phyloP scores from a whole-genome alignment of 2,113 vertebrate species.

The Catharus bicknelli region DNA sequence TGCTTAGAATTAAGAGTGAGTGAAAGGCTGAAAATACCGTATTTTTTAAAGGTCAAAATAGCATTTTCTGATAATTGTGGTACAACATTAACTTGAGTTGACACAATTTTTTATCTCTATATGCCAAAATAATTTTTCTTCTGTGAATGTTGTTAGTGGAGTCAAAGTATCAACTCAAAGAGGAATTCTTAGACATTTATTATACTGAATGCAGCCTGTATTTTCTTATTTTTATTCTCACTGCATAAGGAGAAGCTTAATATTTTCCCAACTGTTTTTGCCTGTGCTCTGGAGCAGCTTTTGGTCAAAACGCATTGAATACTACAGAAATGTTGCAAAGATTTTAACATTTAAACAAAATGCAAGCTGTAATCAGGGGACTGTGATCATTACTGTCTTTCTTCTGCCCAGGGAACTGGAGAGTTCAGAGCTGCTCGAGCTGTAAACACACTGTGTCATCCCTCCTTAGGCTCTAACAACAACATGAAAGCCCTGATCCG shows the following conservation, averaged over 20 bases:
- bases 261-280: background rate
- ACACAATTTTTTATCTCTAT: background rate
- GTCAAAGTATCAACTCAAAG: background rate
- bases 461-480: constrained; percentile 35
- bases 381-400: background rate
- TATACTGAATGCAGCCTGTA: background rate
- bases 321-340: background rate
- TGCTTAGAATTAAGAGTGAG: background rate
- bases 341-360: background rate
- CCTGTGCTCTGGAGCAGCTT: background rate
- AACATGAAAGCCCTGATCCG: constrained; percentile 27
- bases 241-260: background rate
- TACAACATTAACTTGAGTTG: background rate
- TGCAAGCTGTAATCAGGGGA: background rate
- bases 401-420: background rate
- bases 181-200: background rate
- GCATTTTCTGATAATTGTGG: background rate
- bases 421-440: background rate
- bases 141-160: background rate
- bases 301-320: background rate
- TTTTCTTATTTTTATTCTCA: background rate
- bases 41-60: background rate
- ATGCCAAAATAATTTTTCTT: constrained; percentile 6
- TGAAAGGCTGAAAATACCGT: background rate
- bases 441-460: constrained; percentile 58